phyloP scores from a whole-genome alignment of 1,140 invertebrate genomes.

The Caenorhabditis brenneri region DNA sequence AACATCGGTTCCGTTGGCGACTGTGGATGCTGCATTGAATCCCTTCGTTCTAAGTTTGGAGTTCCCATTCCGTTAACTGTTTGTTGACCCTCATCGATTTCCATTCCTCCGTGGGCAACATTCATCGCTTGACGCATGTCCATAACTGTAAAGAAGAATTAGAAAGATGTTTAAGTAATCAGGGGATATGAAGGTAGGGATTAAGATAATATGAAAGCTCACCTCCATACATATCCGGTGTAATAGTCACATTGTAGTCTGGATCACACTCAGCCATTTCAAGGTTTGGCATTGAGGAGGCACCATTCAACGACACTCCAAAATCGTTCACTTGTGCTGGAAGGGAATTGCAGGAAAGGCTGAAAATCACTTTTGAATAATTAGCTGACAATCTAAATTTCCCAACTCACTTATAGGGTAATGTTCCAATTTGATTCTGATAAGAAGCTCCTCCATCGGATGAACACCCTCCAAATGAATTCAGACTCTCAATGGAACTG shows the following conservation, averaged over 20 bases:
- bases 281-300: constrained; percentile 54
- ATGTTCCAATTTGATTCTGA: constrained; percentile 32
- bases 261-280: constrained; percentile 64
- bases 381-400: no score
- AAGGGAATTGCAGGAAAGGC: constrained; percentile 46
- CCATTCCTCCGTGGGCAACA: constrained; percentile 56
- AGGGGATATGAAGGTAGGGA: no score
- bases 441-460: background rate
- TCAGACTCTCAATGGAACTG: constrained; percentile 40
- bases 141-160: background rate
- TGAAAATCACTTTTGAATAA: no score
- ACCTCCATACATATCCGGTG: constrained; percentile 63
- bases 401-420: constrained; percentile 28
- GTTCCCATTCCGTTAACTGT: background rate
- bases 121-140: constrained; percentile 64
- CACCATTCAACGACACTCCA: constrained; percentile 40
- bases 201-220: background rate
- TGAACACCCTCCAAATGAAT: background rate
- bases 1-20: constrained; percentile 39
- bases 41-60: background rate
- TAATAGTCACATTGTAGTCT: constrained; percentile 69
- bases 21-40: constrained; percentile 5
- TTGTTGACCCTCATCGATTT: constrained; percentile 43
- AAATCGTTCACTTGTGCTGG: constrained; percentile 46
- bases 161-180: no score